Percentiles rank a stretch among this genome's conserved stretches.
phyloP scores from a whole-genome alignment of 2,113 vertebrate species.

The Mustela nigripes region DNA sequence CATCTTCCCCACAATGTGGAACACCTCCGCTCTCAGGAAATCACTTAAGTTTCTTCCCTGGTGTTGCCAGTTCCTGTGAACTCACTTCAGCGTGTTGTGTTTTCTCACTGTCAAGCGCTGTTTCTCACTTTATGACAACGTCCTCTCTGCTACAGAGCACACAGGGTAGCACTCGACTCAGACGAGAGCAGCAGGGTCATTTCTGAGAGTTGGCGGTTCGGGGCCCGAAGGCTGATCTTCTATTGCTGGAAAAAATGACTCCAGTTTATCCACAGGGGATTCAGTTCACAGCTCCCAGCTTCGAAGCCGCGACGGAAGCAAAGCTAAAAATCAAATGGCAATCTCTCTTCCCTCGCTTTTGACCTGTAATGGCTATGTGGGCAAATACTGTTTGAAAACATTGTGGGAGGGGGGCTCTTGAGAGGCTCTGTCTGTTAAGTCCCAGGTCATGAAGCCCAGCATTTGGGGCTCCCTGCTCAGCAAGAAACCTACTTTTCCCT shows the following conservation, averaged over 20 bases:
- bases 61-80: neutral
- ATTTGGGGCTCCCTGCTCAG: too few species aligned
- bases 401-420: neutral
- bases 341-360: neutral
- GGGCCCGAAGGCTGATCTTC: fast-evolving
- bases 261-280: neutral
- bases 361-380: neutral
- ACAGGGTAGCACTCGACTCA: neutral
- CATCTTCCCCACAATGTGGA: neutral
- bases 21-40: neutral
- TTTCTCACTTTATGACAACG: neutral
- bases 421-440: neutral
- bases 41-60: neutral
- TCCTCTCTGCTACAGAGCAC: neutral
- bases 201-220: neutral
- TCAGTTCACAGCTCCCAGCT: too few species aligned
- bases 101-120: neutral
- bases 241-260: neutral
- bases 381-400: neutral
- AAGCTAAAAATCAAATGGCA: neutral
- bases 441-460: too few species aligned
- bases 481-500: too few species aligned
- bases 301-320: fast-evolving
- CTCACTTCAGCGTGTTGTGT: neutral
- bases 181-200: neutral